A percentile compares a stretch with the other conserved stretches of the same genome.
phyloP scores from a whole-genome alignment of 2,797 vertebrate species.

The Lithobates sylvaticus region DNA sequence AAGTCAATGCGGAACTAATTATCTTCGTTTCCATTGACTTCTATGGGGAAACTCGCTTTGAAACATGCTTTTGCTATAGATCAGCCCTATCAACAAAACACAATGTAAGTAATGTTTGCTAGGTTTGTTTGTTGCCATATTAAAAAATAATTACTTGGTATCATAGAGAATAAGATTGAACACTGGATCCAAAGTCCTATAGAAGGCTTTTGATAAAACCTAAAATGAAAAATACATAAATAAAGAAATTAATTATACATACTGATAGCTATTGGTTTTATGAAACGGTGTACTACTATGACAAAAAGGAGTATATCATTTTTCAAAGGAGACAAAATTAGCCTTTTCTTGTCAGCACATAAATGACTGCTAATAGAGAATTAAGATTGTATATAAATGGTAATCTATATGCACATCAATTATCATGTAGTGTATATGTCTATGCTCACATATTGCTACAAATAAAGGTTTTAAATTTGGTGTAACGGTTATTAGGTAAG shows the following conservation, averaged over 20 bases:
- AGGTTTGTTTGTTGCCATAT: neutral
- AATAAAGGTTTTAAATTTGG: too few relatives aligned
- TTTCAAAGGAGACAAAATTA: neutral
- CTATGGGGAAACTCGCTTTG: too few relatives aligned
- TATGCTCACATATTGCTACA: neutral
- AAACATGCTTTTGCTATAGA: too few relatives aligned
- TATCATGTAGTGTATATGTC: neutral
- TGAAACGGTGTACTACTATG: neutral
- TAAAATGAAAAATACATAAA: constrained; percentile 19
- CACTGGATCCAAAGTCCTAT: constrained; percentile 60
- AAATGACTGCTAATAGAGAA: too few relatives aligned
- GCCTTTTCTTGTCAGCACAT: too few relatives aligned
- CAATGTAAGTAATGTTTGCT: too few relatives aligned
- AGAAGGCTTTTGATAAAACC: constrained; percentile 63
- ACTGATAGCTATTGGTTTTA: neutral
- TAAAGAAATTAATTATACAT: neutral
- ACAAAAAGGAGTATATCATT: neutral
- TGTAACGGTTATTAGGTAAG: too few relatives aligned
- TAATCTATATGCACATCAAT: too few relatives aligned
- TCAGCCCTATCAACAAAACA: too few relatives aligned
- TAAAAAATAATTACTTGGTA: constrained; percentile 45
- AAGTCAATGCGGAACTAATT: too few relatives aligned
- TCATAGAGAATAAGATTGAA: constrained; percentile 58
- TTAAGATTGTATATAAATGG: too few relatives aligned
- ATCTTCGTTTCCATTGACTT: too few relatives aligned